These are phyloP conservation scores for Malurus melanocephalus DNA, from an alignment of 2,113 vertebrate species.

Conservation along the genomic window DNA sequence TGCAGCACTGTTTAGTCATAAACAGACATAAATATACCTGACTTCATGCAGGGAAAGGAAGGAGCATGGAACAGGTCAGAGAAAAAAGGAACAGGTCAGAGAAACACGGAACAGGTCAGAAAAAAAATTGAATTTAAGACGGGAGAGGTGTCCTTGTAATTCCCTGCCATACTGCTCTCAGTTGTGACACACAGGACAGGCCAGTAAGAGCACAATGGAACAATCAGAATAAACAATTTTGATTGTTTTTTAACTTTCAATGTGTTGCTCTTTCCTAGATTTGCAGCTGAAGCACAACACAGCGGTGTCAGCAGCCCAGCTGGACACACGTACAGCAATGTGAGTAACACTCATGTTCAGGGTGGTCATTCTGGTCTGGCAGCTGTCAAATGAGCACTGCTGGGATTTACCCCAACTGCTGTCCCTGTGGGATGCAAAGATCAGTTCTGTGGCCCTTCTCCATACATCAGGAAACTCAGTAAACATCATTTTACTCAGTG, in stretches of 20 bases:
- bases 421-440: background rate
- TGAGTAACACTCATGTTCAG: conserved; percentile 56
- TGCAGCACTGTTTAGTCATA: background rate
- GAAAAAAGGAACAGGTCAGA: no score
- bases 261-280: conserved; percentile 56
- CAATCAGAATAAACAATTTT: background rate
- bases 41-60: background rate
- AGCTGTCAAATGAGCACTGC: background rate
- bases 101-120: background rate
- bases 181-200: background rate
- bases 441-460: background rate
- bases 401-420: background rate
- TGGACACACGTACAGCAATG: conserved; percentile 56
- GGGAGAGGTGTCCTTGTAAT: background rate
- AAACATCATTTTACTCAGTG: background rate
- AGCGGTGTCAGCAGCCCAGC: conserved; percentile 26
- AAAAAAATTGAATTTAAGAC: background rate
- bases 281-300: conserved; percentile 47
- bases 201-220: background rate
- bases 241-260: background rate
- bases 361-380: background rate
- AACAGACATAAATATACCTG: background rate
- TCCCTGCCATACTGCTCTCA: background rate
- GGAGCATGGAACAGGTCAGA: no score
- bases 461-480: background rate